phyloP scores from a whole-genome alignment of 2,888 invertebrate species.

The Hypsopygia costalis region DNA sequence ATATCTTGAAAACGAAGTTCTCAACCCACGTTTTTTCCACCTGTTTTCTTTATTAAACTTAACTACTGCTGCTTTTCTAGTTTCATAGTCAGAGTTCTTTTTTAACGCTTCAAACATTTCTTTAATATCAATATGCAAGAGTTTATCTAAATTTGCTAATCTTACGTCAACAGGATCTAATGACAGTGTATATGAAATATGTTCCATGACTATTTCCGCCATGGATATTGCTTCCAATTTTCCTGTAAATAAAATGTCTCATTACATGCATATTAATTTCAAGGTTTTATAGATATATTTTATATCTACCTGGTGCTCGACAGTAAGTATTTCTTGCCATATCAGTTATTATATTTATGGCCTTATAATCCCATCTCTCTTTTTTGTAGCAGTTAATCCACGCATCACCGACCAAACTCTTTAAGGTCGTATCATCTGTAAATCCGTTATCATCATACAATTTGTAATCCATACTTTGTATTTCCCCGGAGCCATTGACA shows the following conservation, averaged over 20 bases:
- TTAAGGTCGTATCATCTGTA: constrained; percentile 27
- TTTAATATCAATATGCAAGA: constrained; percentile 25
- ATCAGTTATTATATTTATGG: constrained; percentile 35
- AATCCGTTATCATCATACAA: constrained; percentile 69
- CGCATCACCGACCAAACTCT: background rate
- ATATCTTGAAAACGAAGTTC: constrained; percentile 82
- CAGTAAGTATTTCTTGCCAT: constrained; percentile 41
- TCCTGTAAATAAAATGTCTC: constrained; percentile 22
- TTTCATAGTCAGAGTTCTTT: constrained; percentile 66
- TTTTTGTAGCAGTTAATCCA: constrained; percentile 34
- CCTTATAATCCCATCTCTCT: constrained; percentile 34
- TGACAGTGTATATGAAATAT: constrained; percentile 65
- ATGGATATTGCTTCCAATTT: constrained; percentile 72
- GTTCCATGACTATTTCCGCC: constrained; percentile 81
- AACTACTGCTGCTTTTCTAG: constrained; percentile 57
- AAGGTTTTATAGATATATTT: too few relatives aligned
- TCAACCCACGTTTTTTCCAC: constrained; percentile 85
- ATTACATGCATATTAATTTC: too few relatives aligned
- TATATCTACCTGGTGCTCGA: constrained; percentile 36
- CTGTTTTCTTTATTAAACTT: constrained; percentile 80
- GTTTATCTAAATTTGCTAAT: constrained; percentile 54
- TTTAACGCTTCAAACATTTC: constrained; percentile 72
- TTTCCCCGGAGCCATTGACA: constrained; percentile 58
- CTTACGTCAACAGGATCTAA: constrained; percentile 76
- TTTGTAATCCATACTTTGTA: constrained; percentile 66